Base-by-base conservation (phyloP, 1,140 invertebrate genomes). In the Laupala kohalensis region DNA sequence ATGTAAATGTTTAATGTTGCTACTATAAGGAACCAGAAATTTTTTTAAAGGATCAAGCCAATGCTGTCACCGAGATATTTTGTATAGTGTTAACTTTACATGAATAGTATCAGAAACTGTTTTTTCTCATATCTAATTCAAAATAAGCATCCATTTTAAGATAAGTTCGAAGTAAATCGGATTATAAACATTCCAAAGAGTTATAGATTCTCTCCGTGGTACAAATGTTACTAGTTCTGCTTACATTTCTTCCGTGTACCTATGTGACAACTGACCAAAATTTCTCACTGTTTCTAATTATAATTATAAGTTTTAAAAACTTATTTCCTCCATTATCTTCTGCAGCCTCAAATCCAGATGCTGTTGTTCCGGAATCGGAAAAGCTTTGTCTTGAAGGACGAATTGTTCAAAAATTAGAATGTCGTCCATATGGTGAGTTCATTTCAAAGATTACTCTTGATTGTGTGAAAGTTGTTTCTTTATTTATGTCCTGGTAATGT, bases 331-430 rank as follows among this genome's bases (percentile, higher is more conserved):
- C 23, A 67, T 69, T 23, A 37, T 75, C 76, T 76, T 77, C 75
- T 73, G 2, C 85, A 75, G 79, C 84, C 64, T 84, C 81, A 76
- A 86, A 77, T 76, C 77, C 82, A 23, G 88, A 88, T 79, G 79
- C 86, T 19, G 86, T 89, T 24, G 83, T 90, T 25, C 87, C 90
- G 65, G 92, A 93, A 81, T 84, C 85, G 75, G 94, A 95, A 73
- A 95, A 93, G 80, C 80, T 97, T 1, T 88, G 86, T 73, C 88
- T 97, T 84, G 94, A 96, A 84, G 96, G 96, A 0, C 90, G 92
- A 78, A 96, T 98, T 76, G 92, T 95, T 28, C 94, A 97, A 80
- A 94, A 95, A 80, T 83, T 96, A 37, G 96, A 98, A 81, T 97
- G 95, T 80, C 85, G 92, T 53, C 95, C 96, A 28, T 89, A 92